A percentile compares a stretch with the other conserved stretches of the same genome.
These are phyloP conservation scores for Paradoxurus hermaphroditus DNA, from an alignment of 2,113 vertebrate genomes.

Conservation along the genomic window DNA sequence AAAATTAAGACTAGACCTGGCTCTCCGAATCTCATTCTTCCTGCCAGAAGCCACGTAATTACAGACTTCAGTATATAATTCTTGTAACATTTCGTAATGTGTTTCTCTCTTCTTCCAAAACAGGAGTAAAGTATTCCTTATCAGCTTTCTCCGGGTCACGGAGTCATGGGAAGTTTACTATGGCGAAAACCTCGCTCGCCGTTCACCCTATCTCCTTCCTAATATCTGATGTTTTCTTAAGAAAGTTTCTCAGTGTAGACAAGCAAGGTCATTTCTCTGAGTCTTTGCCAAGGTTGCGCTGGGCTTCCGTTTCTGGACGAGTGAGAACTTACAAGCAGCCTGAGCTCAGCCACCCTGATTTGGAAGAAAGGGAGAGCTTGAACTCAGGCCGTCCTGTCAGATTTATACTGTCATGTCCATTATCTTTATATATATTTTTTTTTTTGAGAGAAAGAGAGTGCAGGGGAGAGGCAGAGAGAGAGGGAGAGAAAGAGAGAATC, in stretches of 20 bases:
- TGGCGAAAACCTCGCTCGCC: neutral
- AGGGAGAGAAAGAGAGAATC: too few relatives aligned
- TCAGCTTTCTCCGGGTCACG: neutral
- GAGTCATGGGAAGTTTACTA: neutral
- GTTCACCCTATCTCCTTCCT: neutral
- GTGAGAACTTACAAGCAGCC: neutral
- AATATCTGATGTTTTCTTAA: constrained; percentile 8
- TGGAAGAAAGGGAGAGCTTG: neutral
- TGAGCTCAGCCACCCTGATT: neutral
- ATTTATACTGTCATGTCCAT: neutral
- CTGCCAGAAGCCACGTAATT: neutral
- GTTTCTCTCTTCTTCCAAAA: constrained; percentile 9
- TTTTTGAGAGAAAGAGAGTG: too few relatives aligned
- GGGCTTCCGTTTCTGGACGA: neutral
- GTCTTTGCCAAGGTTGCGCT: neutral
- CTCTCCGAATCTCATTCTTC: neutral
- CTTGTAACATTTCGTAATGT: neutral
- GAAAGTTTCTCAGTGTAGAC: neutral
- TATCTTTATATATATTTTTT: too few relatives aligned
- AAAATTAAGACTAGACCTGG: neutral
- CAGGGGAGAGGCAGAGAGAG: too few relatives aligned
- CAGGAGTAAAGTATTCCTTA: neutral
- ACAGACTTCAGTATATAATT: neutral
- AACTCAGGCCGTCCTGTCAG: neutral
- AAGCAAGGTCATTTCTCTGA: neutral